Conservation (phyloP, 2,113 vertebrate species). For the Glareola pratincola region DNA sequence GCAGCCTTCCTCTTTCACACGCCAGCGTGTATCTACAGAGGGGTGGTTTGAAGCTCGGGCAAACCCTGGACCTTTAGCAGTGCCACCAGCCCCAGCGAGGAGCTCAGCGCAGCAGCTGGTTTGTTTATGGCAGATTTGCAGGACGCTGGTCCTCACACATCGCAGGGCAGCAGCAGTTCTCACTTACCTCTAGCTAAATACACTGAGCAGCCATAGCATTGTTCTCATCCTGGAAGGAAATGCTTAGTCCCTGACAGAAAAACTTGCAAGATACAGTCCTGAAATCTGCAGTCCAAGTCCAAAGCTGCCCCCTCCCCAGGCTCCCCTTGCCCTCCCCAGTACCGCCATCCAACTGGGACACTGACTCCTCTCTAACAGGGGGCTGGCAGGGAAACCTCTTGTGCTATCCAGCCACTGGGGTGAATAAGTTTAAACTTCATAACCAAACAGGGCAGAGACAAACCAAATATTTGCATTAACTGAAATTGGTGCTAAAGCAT, state of each 20-base stretch:
- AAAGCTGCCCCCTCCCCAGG: background rate
- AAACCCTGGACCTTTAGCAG: background rate
- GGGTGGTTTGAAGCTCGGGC: background rate
- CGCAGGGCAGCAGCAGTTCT: background rate
- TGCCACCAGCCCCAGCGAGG: background rate
- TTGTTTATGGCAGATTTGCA: background rate
- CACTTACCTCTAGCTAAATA: background rate
- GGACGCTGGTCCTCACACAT: fast-evolving
- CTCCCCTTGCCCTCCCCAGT: background rate
- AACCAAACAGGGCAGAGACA: slow-evolving; percentile 57
- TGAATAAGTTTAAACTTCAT: slow-evolving; percentile 26
- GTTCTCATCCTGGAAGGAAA: background rate
- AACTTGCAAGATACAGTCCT: background rate
- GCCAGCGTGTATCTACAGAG: background rate
- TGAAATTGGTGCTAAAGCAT: background rate
- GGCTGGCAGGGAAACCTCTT: background rate
- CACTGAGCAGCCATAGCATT: background rate
- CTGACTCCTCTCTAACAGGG: background rate
- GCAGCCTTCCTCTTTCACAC: background rate
- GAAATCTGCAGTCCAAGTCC: background rate
- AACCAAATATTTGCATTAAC: slow-evolving; percentile 55
- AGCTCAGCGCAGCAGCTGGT: fast-evolving
- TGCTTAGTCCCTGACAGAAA: background rate
- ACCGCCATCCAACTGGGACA: background rate
- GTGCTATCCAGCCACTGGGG: background rate